phyloP scores from a whole-genome alignment of 1,140 invertebrate genomes.

The Euwallacea fornicatus region DNA sequence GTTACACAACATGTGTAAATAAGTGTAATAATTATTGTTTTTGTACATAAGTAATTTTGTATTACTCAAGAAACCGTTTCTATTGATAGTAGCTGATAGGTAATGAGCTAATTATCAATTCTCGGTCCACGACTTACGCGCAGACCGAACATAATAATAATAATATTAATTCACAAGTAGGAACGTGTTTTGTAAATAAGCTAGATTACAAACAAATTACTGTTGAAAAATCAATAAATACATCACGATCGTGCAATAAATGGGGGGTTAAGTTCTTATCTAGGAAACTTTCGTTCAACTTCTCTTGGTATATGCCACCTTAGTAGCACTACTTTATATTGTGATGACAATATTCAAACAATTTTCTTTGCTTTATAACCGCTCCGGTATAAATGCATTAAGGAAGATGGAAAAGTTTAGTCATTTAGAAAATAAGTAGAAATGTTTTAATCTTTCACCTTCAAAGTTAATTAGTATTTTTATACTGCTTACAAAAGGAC shows the following conservation, averaged over 20 bases:
- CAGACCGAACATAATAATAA: not conserved
- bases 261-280: not conserved
- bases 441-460: too few species aligned
- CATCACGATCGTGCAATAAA: slow-evolving; percentile 4
- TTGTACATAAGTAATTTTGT: slow-evolving; percentile 54
- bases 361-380: too few species aligned
- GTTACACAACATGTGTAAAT: slow-evolving; percentile 39
- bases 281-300: too few species aligned
- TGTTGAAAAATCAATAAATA: not conserved
- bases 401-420: too few species aligned
- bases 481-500: too few species aligned
- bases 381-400: too few species aligned
- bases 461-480: too few species aligned
- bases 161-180: not conserved
- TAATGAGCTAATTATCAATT: slow-evolving; percentile 2
- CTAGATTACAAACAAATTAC: too few species aligned
- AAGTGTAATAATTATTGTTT: slow-evolving; percentile 46
- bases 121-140: not conserved
- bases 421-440: too few species aligned
- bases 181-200: not conserved
- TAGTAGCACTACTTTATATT: too few species aligned
- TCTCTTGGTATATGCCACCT: too few species aligned
- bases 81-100: not conserved
- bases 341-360: too few species aligned
- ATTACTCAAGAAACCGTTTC: slow-evolving; percentile 40